Evolutionary conservation across 2,888 invertebrate genomes (phyloP), one percentile per base, ranked within the genome.

Genomic region (Pheosia gnoma): DNA sequence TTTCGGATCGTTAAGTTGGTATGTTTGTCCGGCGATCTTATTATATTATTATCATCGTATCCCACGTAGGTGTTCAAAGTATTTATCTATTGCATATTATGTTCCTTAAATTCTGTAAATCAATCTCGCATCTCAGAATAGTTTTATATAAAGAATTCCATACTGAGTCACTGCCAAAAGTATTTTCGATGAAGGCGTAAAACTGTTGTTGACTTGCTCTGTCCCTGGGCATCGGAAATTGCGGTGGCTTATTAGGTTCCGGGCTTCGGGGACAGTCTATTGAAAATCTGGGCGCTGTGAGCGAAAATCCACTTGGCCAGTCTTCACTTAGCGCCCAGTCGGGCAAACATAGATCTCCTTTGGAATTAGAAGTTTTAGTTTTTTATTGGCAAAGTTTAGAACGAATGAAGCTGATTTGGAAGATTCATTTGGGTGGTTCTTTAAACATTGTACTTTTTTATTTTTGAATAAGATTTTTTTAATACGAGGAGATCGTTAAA

Each of bases 161-260:
- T 55, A 43, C 65, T 65, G 70, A 72, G 72, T 68, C 61, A 64
- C 64, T 77, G 70, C 79, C 70, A 55, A 81, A 82, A 85, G 85
- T 83, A 84, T 83, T 84, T 87, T 82, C 73, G 71, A 73, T 68
- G 73, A 74, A 79, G 81, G 80, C 75, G 82, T 83, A 82, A 85
- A 85, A 80, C 77, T 80, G 82, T 80, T 87, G 86, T 89, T 87
- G 84, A 89, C 88, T 84, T 73, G 80, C 77, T 74, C 76, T 76
- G 79, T 79, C 78, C 76, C 75, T 75, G 77, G 79, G 74, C 77
- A 82, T 83, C 88, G 92, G 92, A 92, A 89, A 92, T 92, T 92
- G 90, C 90, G 87, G 83, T 64, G 77, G 75, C 88, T 91, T 91
- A 91, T 91, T 89, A 89, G 84, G 84, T 89, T 90, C 90, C 89